Percentiles rank a stretch among this genome's conserved stretches.
These are phyloP conservation scores for Stylophora pistillata DNA, from an alignment of 64 coral and sea anemone genomes.

Conservation along the genomic window DNA sequence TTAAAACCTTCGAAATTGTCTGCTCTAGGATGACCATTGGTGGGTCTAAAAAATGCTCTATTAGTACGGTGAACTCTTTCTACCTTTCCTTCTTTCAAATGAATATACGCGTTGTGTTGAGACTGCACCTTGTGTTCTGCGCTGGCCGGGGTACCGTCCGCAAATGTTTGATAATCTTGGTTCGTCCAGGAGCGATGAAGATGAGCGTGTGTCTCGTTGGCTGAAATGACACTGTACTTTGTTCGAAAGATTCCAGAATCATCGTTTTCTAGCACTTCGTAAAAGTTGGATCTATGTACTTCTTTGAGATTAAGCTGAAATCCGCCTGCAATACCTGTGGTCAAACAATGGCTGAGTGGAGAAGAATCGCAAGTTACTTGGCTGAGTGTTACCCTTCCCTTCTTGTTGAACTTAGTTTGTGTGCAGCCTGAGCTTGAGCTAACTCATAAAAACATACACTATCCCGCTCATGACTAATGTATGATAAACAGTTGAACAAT, in stretches of 20 bases:
- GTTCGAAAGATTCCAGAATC: slow-evolving; percentile 83
- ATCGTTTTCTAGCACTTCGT: slow-evolving; percentile 65
- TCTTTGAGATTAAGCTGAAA: slow-evolving; percentile 69
- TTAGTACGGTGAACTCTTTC: slow-evolving; percentile 23
- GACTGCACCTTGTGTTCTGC: slow-evolving; percentile 69
- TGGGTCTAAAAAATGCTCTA: slow-evolving; percentile 18
- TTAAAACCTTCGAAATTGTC: slow-evolving; percentile 63
- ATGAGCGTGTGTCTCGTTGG: slow-evolving; percentile 51
- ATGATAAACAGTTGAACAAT: too few relatives aligned
- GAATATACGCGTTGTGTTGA: slow-evolving; percentile 14
- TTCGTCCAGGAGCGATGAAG: slow-evolving; percentile 77
- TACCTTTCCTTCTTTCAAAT: slow-evolving; percentile 47
- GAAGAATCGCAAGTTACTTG: background rate
- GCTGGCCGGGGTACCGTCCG: slow-evolving; percentile 57
- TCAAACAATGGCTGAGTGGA: background rate
- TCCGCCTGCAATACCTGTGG: slow-evolving; percentile 69
- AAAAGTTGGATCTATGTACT: background rate
- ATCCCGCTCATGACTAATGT: too few relatives aligned
- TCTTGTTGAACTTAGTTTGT: too few relatives aligned
- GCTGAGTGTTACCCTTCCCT: too few relatives aligned
- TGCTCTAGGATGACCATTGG: slow-evolving; percentile 55
- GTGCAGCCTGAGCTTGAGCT: too few relatives aligned
- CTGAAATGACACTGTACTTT: slow-evolving; percentile 45
- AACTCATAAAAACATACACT: too few relatives aligned
- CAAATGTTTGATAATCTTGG: slow-evolving; percentile 69